Conservation (phyloP, 2,888 invertebrate species). For the Epinotia bilunana region DNA sequence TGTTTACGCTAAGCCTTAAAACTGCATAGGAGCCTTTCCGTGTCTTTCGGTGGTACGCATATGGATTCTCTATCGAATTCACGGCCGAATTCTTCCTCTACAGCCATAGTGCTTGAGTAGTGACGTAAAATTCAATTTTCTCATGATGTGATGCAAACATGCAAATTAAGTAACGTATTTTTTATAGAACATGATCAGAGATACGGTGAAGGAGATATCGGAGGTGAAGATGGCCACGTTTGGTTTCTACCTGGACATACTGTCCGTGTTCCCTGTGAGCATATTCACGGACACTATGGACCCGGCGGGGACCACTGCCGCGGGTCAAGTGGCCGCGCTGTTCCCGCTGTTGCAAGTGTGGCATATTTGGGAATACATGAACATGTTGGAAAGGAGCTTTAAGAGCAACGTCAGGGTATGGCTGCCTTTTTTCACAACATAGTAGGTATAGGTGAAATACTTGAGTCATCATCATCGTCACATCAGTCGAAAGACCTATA, state of each 20-base stretch:
- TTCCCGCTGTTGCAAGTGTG: conserved; percentile 74
- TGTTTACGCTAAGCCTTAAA: too few species aligned
- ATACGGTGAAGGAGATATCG: conserved; percentile 73
- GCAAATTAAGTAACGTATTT: too few species aligned
- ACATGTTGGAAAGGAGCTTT: conserved; percentile 68
- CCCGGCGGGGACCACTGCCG: conserved; percentile 60
- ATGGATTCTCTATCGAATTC: too few species aligned
- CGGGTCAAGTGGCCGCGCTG: conserved; percentile 66
- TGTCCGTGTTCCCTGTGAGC: conserved; percentile 75
- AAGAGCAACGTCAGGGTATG: conserved; percentile 66
- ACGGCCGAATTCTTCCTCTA: too few species aligned
- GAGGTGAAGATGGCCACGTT: conserved; percentile 74
- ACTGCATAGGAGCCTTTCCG: too few species aligned
- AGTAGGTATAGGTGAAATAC: too few species aligned
- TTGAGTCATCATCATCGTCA: too few species aligned
- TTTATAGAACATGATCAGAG: conserved; percentile 66
- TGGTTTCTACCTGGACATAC: conserved; percentile 76
- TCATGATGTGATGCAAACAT: not conserved
- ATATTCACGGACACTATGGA: conserved; percentile 74
- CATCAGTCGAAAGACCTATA: too few species aligned
- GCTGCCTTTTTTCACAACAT: not conserved
- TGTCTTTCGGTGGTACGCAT: too few species aligned
- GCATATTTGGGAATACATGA: conserved; percentile 75
- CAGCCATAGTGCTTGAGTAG: too few species aligned
- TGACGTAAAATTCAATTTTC: not conserved